Conservation (phyloP, 2,113 vertebrate species). For the Corythornis cristatus region DNA sequence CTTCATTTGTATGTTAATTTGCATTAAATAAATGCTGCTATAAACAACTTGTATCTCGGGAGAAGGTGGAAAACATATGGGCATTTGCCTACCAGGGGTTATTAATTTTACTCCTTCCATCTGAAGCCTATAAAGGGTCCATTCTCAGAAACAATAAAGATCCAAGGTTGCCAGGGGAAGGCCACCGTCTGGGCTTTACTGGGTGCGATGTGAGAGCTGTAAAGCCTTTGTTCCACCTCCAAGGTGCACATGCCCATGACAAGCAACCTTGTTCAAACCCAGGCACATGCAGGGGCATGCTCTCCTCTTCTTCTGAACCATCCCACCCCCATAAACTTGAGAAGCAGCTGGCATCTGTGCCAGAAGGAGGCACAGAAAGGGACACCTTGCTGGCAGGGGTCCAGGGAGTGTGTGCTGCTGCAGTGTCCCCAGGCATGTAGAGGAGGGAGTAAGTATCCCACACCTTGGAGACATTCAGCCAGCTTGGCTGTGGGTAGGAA, state of each 20-base stretch:
- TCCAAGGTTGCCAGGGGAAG: constrained; percentile 59
- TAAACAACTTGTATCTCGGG: constrained; percentile 61
- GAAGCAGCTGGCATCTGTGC: neutral
- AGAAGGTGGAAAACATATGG: constrained; percentile 73
- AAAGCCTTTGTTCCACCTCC: constrained; percentile 6
- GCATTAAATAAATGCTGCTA: constrained; percentile 66
- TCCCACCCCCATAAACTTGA: neutral
- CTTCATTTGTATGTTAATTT: constrained; percentile 72
- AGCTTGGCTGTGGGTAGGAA: neutral
- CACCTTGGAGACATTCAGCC: neutral
- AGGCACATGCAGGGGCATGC: neutral
- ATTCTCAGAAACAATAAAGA: constrained; percentile 66
- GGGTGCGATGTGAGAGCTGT: neutral
- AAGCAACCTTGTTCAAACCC: neutral
- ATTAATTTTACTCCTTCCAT: constrained; percentile 80
- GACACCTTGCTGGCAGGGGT: neutral
- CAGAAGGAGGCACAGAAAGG: neutral
- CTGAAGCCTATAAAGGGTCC: constrained; percentile 75
- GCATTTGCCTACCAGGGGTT: constrained; percentile 55
- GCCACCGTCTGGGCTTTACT: neutral
- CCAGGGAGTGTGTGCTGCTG: neutral
- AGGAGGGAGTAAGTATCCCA: neutral
- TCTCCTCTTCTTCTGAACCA: neutral
- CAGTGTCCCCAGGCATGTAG: accelerated
- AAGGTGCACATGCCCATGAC: neutral